Conservation (phyloP, 2,797 vertebrate species). For the Petrocephalus sullivani region DNA sequence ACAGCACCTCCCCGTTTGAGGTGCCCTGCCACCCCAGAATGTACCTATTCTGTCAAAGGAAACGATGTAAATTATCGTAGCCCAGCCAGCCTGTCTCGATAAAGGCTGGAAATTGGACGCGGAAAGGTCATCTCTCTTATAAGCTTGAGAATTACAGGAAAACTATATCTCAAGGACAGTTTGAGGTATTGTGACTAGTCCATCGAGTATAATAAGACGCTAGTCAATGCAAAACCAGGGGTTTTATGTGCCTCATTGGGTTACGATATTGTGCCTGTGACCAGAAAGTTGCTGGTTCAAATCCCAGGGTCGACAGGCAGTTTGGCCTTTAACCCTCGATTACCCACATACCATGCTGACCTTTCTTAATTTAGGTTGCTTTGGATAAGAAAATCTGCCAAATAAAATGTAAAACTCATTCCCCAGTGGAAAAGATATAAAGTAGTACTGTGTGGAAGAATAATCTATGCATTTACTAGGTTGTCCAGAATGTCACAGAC, state of each 20-base stretch:
- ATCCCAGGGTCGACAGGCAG: neutral
- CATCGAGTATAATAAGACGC: neutral
- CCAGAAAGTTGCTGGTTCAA: neutral
- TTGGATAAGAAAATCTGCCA: neutral
- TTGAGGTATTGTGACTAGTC: neutral
- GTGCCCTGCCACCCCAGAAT: conserved; percentile 24
- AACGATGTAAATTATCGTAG: conserved; percentile 32
- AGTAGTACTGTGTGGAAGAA: neutral
- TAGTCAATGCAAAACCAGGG: neutral
- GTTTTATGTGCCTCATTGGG: neutral
- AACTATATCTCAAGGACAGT: conserved; percentile 37
- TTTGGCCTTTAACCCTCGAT: neutral
- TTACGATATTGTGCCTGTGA: neutral
- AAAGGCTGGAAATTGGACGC: conserved; percentile 15
- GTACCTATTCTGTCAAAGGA: conserved; percentile 39
- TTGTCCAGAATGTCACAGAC: neutral
- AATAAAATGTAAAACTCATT: neutral
- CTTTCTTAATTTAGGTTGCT: neutral
- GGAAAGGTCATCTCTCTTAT: neutral
- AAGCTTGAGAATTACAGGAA: conserved; percentile 28
- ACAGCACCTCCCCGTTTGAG: conserved; percentile 13
- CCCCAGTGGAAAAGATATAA: neutral
- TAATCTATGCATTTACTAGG: neutral
- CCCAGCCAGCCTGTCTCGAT: neutral
- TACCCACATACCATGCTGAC: neutral